Conservation (phyloP, 2,113 vertebrate genomes). For the Colius striatus region DNA sequence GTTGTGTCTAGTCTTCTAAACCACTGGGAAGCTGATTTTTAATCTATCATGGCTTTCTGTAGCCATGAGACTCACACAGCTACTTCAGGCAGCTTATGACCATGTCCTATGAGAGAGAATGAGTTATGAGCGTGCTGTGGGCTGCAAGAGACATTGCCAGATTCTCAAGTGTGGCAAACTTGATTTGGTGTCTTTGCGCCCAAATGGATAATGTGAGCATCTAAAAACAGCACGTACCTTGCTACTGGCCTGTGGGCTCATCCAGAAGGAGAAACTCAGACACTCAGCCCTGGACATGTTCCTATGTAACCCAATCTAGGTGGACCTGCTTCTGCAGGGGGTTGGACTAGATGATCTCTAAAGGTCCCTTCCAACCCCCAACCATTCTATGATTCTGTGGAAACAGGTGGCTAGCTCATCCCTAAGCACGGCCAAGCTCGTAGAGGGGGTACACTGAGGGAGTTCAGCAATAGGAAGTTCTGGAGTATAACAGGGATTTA, state of each 20-base stretch:
- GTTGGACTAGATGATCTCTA: too few species aligned
- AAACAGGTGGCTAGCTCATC: neutral
- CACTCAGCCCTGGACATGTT: neutral
- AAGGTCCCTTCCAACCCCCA: too few species aligned
- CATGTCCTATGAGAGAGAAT: neutral
- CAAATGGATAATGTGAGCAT: neutral
- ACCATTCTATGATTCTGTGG: too few species aligned
- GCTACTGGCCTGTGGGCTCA: neutral
- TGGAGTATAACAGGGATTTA: neutral
- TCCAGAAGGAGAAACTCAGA: neutral
- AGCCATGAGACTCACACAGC: neutral
- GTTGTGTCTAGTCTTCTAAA: neutral
- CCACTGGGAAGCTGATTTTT: neutral
- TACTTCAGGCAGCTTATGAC: neutral
- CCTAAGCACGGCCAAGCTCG: neutral
- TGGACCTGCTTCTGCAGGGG: too few species aligned
- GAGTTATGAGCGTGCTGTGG: accelerated
- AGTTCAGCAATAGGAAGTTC: neutral
- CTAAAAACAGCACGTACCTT: neutral
- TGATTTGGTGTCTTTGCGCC: neutral
- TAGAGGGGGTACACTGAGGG: neutral
- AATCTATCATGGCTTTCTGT: neutral
- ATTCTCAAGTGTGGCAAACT: neutral
- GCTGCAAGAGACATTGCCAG: accelerated
- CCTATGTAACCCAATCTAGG: too few species aligned